Base-by-base conservation (phyloP, 2,797 vertebrate genomes). In the Chrysocyon brachyurus region DNA sequence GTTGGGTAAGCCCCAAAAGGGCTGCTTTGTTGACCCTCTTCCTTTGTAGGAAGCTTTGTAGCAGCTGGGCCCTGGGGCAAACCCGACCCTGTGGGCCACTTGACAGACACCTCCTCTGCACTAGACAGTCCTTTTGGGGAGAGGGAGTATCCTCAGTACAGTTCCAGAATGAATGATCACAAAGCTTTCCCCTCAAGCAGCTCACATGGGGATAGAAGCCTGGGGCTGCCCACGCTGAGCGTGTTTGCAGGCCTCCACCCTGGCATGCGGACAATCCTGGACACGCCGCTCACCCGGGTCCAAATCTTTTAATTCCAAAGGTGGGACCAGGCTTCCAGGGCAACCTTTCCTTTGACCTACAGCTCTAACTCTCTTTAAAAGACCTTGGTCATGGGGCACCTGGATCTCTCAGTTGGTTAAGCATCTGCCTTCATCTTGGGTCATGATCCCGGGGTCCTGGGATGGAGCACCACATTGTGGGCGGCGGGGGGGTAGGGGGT, bases 101-200 rank as follows among this genome's bases (percentile, higher is more conserved):
- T 40, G 28, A 28, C 14, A 70, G 79, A 12, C 5, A 7, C 54
- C 54, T 73, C 4, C 8, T 70, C 19, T 40, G 7, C 31, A 1
- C 5, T 17, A 10, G 17, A 36, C 64, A 63, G 72, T 36, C 21
- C 26, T 59, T 33, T 0, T 28, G 46, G 52, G 49, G 24, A 54
- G 3, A 46, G 15, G 31, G 49, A 24, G 49, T 24, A 33, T 36
- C 26, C 33, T 49, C 33, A 33, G 6, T 4, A 22, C 26, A 83
- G 26, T 12, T 70, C 24, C 54, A 66, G 52, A 17, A 3, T 19
- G 17, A 5, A 3, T 19, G 17, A 5, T 1, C 0, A 14, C 19
- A 36, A 79, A 36, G 17, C 79, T 87, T 54, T 66, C 8, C 33
- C 33, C 36, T 91, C 4, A 33, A 24, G 33, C 28, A 56, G 33